Base-by-base conservation (phyloP, 2,113 vertebrate genomes). In the Polypterus senegalus region DNA sequence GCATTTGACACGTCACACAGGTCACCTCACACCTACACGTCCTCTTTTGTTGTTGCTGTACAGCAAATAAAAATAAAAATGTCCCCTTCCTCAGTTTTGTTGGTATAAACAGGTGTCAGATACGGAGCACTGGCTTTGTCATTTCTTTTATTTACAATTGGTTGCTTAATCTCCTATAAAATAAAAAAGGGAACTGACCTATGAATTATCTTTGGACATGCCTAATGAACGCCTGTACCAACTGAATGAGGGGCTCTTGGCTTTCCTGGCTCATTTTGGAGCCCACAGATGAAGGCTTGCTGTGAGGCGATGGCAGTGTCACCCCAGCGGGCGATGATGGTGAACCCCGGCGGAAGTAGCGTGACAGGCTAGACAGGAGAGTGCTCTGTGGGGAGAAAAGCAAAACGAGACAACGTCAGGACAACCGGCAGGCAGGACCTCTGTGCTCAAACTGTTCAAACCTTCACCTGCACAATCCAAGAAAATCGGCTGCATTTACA, bases 171-270 rank as follows among this genome's bases (percentile, higher is more conserved):
- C 2, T 27, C 27, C 27, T 27, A 27, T 27, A 27, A 27, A 27
- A 27, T 27, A 27, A 27, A 27, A 27, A 27, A 27, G 27, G 27
- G 27, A 27, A 27, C 27, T 27, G 27, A 27, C 27, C 27, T 27
- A 27, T 27, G 27, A 27, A 27, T 27, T 92, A 98, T 90, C 94
- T 86, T 69, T 98, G 96, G 69, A 97, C 86, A 0, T 94, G 92
- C 61, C 88, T 77, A 58, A 96, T 90, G 1, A 98, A 98, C 46
- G 92, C 93, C 76, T 97, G 96, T 9, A 97, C 93, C 0, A 98
- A 87, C 77, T 97, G 93, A 67, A 97, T 88, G 65, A 98, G 80
- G 9, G 92, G 92, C 76, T 97, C 96, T 79, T 98, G 96, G 47
- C 88, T 89, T 71, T 98, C 95, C 0, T 86, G 88, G 49, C 81